These are phyloP conservation scores for Mustela nigripes DNA, from an alignment of 2,113 vertebrate genomes.

Conservation along the genomic window DNA sequence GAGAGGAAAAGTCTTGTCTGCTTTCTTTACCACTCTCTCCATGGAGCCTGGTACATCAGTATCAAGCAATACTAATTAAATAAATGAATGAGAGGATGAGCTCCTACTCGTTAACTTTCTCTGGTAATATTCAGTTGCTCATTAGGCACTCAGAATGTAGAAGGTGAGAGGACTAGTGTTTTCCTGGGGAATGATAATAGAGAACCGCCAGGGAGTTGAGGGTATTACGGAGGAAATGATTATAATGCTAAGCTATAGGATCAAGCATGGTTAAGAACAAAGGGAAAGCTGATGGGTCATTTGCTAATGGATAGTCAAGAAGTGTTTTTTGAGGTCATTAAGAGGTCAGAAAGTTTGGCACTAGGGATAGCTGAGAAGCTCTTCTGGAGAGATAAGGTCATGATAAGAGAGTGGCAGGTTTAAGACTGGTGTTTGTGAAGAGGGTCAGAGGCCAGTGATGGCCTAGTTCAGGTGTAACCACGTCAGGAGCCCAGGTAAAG, in stretches of 20 bases:
- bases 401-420: neutral
- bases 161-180: neutral
- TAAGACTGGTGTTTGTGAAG: neutral
- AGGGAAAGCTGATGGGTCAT: neutral
- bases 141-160: neutral
- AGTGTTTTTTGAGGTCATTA: neutral
- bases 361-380: neutral
- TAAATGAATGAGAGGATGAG: neutral
- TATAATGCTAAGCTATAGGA: neutral
- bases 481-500: neutral
- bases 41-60: neutral
- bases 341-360: constrained; percentile 11
- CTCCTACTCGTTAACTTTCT: neutral
- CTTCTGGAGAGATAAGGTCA: neutral
- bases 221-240: neutral
- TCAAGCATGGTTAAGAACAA: neutral
- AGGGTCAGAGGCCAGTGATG: neutral
- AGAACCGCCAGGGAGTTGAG: neutral
- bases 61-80: neutral
- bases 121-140: neutral
- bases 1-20: neutral
- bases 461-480: neutral
- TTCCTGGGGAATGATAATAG: neutral
- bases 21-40: neutral
- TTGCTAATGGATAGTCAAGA: constrained; percentile 16